These are phyloP conservation scores for Hydrolagus colliei DNA, from an alignment of 2,797 vertebrate genomes.

Conservation along the genomic window DNA sequence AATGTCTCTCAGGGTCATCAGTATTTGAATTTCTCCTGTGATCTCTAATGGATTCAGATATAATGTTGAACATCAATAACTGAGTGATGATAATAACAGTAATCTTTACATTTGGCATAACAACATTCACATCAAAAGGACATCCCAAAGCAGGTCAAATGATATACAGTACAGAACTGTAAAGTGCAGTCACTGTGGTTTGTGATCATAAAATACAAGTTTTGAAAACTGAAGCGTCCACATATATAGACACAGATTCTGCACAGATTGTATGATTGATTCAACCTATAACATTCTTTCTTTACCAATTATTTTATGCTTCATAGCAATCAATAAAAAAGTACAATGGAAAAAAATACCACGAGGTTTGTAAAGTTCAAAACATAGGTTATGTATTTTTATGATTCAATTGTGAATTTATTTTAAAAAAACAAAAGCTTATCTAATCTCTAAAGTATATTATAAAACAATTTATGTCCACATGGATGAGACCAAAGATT, in stretches of 20 bases:
- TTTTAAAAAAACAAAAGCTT: not conserved
- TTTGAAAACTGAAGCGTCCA: not conserved
- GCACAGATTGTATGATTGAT: not conserved
- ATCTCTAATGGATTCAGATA: not conserved
- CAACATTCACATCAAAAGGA: too few relatives aligned
- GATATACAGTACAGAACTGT: too few relatives aligned
- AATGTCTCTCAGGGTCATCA: too few relatives aligned
- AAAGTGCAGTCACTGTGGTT: too few relatives aligned
- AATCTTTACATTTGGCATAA: too few relatives aligned
- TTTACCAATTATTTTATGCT: not conserved
- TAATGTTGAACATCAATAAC: not conserved
- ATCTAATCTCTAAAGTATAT: conserved; percentile 14
- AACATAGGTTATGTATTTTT: not conserved
- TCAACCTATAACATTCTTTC: not conserved
- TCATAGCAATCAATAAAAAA: not conserved
- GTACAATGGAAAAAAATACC: not conserved
- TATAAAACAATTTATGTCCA: not conserved
- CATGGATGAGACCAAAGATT: not conserved
- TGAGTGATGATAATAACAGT: too few relatives aligned
- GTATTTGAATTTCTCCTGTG: not conserved
- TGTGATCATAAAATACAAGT: too few relatives aligned
- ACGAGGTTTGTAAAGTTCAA: not conserved
- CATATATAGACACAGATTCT: not conserved
- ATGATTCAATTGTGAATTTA: not conserved
- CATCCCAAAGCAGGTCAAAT: too few relatives aligned